Percentiles rank a stretch among this genome's conserved stretches.
These are phyloP conservation scores for Discoglossus pictus DNA, from an alignment of 2,797 vertebrate species.

Conservation along the genomic window DNA sequence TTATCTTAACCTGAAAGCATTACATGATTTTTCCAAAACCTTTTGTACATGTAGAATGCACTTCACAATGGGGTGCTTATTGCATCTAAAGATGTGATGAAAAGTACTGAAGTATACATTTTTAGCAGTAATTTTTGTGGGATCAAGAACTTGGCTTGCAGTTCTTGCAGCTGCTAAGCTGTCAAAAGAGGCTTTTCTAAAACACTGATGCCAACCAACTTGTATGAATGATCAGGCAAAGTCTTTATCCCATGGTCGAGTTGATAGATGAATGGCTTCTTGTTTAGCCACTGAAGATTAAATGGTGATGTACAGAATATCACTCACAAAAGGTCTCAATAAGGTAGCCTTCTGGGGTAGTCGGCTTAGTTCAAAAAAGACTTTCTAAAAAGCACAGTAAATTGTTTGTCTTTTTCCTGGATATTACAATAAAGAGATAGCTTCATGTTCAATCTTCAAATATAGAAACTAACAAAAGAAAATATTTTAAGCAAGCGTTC, in stretches of 20 bases:
- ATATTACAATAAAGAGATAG: constrained; percentile 25
- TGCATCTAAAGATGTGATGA: constrained; percentile 40
- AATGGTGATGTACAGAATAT: constrained; percentile 47
- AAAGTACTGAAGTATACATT: constrained; percentile 36
- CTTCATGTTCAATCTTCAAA: constrained; percentile 4
- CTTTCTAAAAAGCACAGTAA: constrained; percentile 36
- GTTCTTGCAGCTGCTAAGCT: constrained; percentile 44
- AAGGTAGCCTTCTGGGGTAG: constrained; percentile 49
- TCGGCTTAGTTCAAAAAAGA: constrained; percentile 45
- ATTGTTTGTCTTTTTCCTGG: constrained; percentile 16
- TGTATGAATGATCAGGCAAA: constrained; percentile 49
- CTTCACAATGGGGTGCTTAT: constrained; percentile 35
- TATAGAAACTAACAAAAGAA: constrained; percentile 24
- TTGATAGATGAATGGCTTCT: constrained; percentile 52
- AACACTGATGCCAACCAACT: constrained; percentile 44
- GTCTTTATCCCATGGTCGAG: constrained; percentile 38
- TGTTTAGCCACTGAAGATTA: constrained; percentile 44
- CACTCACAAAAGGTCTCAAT: constrained; percentile 48
- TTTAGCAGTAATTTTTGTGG: constrained; percentile 42
- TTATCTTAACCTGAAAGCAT: no score
- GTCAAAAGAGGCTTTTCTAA: constrained; percentile 44
- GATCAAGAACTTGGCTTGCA: constrained; percentile 49
- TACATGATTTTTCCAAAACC: constrained; percentile 22
- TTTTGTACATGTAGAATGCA: neutral
- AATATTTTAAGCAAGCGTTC: constrained; percentile 24